Evolutionary conservation across 1,140 invertebrate genomes (phyloP).

Genomic region (Hermetia illucens): DNA sequence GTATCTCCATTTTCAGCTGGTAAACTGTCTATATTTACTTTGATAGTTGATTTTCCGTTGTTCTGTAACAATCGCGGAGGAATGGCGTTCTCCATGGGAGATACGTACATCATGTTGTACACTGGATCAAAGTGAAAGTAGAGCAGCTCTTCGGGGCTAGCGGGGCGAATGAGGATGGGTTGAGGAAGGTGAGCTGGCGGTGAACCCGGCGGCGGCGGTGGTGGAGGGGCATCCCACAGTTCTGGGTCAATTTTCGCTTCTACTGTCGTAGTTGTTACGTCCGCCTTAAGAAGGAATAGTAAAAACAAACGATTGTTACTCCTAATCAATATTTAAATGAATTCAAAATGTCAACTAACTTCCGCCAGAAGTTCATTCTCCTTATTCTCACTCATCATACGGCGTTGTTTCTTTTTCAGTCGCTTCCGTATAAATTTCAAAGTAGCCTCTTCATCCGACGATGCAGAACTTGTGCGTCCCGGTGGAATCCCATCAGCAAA

Average conservation of each 20-base stretch:
- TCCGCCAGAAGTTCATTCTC: too few relatives aligned
- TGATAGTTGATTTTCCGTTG: slow-evolving; percentile 7
- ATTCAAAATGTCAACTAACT: too few relatives aligned
- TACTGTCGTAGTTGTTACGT: too few relatives aligned
- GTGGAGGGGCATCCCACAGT: slow-evolving; percentile 7
- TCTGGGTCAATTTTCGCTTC: slow-evolving; percentile 6
- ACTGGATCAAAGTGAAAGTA: slow-evolving; percentile 11
- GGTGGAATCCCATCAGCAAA: slow-evolving; percentile 23
- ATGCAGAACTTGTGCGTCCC: slow-evolving; percentile 16
- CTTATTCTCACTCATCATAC: too few relatives aligned
- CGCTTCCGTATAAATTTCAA: too few relatives aligned
- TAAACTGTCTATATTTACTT: too few relatives aligned
- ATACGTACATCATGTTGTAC: slow-evolving; percentile 10
- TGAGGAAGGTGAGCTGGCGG: slow-evolving; percentile 6
- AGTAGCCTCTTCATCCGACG: not conserved
- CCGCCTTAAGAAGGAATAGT: too few relatives aligned
- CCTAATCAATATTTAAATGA: too few relatives aligned
- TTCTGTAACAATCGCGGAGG: slow-evolving; percentile 10
- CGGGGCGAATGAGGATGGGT: slow-evolving; percentile 6
- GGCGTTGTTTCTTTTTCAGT: too few relatives aligned
- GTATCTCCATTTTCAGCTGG: not conserved
- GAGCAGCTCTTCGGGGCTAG: slow-evolving; percentile 6
- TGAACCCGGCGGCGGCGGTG: slow-evolving; percentile 6
- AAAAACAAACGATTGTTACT: too few relatives aligned
- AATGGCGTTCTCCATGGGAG: slow-evolving; percentile 7